Base-by-base conservation (phyloP, 2,797 vertebrate genomes). In the Xenopus petersii region DNA sequence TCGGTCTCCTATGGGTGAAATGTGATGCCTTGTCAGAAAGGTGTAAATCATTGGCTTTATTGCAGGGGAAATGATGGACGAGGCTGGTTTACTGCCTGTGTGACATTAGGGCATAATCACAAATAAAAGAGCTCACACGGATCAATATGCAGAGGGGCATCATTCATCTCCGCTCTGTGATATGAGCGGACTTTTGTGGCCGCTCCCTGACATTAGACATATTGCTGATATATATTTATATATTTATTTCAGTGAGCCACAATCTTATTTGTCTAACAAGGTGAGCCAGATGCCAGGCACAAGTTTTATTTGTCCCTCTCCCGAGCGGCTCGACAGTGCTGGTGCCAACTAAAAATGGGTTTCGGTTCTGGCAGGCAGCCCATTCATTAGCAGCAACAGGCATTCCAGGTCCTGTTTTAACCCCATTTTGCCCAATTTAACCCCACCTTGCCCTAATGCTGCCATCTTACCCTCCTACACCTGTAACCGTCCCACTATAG, bases 301-400 rank as follows among this genome's bases (percentile, higher is more conserved):
- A 86, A 87, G 87, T 42, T 42, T 51, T 51, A 51, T 82, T 87
- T 88, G 89, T 56, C 82, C 86, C 36, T 42, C 36, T 42, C 36
- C 36, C 8, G 91, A 88, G 91, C 87, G 81, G 89, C 85, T 83
- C 88, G 85, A 77, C 56, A 79, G 80, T 79, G 75, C 82, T 81
- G 87, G 90, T 42, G 36, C 36, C 36, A 42, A 42, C 36, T 94
- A 91, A 91, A 86, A 89, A 91, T 86, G 91, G 93, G 91, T 89
- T 92, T 90, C 86, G 87, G 88, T 86, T 87, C 88, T 94, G 92
- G 93, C 93, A 84, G 82, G 67, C 75, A 73, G 89, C 94, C 93
- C 93, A 74, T 86, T 81, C 75, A 86, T 91, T 92, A 92, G 88
- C 87, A 89, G 87, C 81, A 87, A 88, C 90, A 89, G 85, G 87